A percentile compares a stretch with the other conserved stretches of the same genome.
phyloP scores from a whole-genome alignment of 2,797 vertebrate genomes.

The Scleropages formosus region DNA sequence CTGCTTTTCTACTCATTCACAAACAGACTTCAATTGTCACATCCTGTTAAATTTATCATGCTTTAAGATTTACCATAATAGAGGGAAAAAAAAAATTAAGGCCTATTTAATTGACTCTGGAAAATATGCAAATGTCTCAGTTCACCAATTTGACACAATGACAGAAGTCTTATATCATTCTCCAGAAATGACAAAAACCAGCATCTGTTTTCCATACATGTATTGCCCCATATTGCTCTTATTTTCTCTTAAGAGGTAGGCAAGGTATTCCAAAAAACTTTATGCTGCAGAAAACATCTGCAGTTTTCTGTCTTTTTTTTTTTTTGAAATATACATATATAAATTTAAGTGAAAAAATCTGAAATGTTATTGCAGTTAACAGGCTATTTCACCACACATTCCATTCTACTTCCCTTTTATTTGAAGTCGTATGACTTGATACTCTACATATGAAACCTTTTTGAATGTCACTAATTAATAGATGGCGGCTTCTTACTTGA shows the following conservation, averaged over 20 bases:
- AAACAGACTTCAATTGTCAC: neutral
- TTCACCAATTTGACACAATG: conserved; percentile 45
- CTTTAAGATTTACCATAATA: too few relatives aligned
- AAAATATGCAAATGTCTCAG: conserved; percentile 43
- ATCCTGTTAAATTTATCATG: neutral
- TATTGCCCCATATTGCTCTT: conserved; percentile 33
- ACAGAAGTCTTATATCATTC: conserved; percentile 38
- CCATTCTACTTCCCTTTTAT: neutral
- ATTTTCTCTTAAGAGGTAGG: conserved; percentile 43
- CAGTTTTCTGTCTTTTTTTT: conserved; percentile 4
- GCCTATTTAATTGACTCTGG: conserved; percentile 25
- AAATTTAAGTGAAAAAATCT: conserved; percentile 7
- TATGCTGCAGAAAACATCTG: conserved; percentile 19
- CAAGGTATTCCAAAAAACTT: conserved; percentile 15
- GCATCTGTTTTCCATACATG: conserved; percentile 49
- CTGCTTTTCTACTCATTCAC: neutral
- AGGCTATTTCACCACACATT: neutral
- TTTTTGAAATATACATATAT: neutral
- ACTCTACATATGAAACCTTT: conserved; percentile 25
- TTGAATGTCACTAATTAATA: conserved; percentile 35
- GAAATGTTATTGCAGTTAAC: neutral
- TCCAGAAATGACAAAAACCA: conserved; percentile 43
- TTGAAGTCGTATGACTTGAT: neutral
- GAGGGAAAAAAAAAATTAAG: too few relatives aligned
- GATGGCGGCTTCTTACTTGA: conserved; percentile 22